Evolutionary conservation across 2,797 vertebrate genomes (phyloP).

Genomic region (Hypotaenidia philippensis): DNA sequence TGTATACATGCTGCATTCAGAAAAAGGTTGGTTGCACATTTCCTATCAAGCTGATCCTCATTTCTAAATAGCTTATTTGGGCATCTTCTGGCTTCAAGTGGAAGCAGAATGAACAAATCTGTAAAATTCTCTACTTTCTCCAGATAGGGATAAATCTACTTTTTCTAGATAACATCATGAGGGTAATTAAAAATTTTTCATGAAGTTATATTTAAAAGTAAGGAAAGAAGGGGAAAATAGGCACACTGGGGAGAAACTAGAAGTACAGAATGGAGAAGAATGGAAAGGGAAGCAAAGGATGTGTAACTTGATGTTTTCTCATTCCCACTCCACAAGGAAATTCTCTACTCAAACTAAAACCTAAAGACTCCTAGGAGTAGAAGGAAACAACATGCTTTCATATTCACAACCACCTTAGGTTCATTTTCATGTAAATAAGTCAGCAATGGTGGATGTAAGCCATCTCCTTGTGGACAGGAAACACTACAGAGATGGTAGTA

Average conservation of each 20-base stretch:
- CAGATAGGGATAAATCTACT: neutral
- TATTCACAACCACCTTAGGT: neutral
- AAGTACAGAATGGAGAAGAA: neutral
- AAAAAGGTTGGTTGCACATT: neutral
- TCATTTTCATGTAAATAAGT: neutral
- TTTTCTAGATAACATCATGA: neutral
- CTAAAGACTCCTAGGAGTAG: neutral
- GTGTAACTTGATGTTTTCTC: neutral
- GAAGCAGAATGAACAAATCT: neutral
- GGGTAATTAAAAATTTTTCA: neutral
- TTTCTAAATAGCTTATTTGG: neutral
- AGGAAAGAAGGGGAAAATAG: neutral
- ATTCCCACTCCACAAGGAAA: too few relatives aligned
- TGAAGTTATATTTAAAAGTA: neutral
- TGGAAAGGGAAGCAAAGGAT: neutral
- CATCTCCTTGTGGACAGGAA: neutral
- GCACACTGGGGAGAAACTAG: neutral
- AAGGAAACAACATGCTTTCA: neutral
- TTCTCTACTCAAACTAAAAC: neutral
- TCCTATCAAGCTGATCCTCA: neutral
- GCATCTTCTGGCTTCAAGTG: neutral
- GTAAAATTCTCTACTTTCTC: neutral
- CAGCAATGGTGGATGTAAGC: neutral
- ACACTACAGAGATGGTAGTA: neutral
- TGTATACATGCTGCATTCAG: neutral